These are phyloP conservation scores for Chelonia mydas DNA, from an alignment of 2,797 vertebrate genomes.

Conservation along the genomic window DNA sequence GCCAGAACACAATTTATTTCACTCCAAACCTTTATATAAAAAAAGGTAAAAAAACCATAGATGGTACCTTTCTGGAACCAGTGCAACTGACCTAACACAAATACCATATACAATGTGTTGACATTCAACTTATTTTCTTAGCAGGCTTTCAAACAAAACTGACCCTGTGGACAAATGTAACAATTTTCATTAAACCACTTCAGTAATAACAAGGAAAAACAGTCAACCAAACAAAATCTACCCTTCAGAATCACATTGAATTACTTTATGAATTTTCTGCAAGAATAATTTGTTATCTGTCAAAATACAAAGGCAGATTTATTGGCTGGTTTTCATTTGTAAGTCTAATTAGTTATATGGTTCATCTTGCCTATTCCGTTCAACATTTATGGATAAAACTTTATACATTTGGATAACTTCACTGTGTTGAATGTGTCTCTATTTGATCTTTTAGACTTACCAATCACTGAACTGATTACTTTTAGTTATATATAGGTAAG, in stretches of 20 bases:
- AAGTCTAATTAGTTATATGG: neutral
- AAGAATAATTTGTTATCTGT: neutral
- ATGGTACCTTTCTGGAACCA: conserved; percentile 32
- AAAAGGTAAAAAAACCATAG: neutral
- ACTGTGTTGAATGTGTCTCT: neutral
- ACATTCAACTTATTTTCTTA: neutral
- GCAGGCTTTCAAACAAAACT: neutral
- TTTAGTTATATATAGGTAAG: neutral
- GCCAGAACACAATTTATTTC: conserved; percentile 16
- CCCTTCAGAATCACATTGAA: neutral
- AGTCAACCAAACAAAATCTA: neutral
- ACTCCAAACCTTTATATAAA: conserved; percentile 3
- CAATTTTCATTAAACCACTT: neutral
- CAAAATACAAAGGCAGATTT: neutral
- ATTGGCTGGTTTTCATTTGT: neutral
- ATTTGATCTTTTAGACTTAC: fast-evolving
- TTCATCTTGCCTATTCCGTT: neutral
- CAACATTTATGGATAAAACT: neutral
- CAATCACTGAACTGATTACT: neutral
- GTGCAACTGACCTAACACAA: neutral
- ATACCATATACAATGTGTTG: neutral
- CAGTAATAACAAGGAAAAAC: neutral
- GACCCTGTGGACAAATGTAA: neutral
- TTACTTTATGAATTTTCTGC: neutral
- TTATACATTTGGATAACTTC: neutral